Evolutionary conservation across 2,888 invertebrate species (phyloP), one percentile per base, ranked within the genome.

Genomic region (Morpho achilles): DNA sequence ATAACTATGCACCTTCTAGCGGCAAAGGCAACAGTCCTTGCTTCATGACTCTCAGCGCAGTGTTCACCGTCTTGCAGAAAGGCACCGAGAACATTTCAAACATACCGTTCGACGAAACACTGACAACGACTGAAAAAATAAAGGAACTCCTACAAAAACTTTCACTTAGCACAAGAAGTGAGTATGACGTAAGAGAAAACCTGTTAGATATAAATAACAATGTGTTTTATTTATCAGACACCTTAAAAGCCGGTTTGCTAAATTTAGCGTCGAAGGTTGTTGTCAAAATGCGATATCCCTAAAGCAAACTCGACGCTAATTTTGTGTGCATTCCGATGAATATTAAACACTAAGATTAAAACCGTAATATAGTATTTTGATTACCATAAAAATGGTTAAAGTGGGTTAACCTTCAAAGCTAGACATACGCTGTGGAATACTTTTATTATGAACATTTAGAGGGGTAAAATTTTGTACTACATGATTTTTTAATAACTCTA

Each of bases 1-100:
- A 95, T 82, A 95, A 96, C 84, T 91, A 93, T 72, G 93, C 92
- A 40, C 84, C 91, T 9, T 81, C 89, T 0, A 91, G 91, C 22
- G 92, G 92, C 6, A 86, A 92, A 63, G 95, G 96, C 7, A 93
- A 96, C 79, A 96, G 96, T 52, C 93, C 94, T 56, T 97, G 96
- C 73, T 95, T 94, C 79, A 94, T 97, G 74, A 94, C 94, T 5
- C 84, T 96, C 69, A 93, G 94, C 59, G 93, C 95, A 0, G 92
- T 96, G 44, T 94, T 92, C 70, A 79, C 84, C 0, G 88, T 87
- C 0, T 73, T 91, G 22, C 79, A 81, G 67, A 77, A 79, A 69
- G 86, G 84, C 0, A 84, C 93, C 39, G 92, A 92, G 42, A 83
- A 87, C 51, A 90, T 91, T 74, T 92, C 84, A 5, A 88, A 93